These are phyloP conservation scores for Notothenia coriiceps DNA, from an alignment of 2,113 vertebrate genomes.

Conservation along the genomic window DNA sequence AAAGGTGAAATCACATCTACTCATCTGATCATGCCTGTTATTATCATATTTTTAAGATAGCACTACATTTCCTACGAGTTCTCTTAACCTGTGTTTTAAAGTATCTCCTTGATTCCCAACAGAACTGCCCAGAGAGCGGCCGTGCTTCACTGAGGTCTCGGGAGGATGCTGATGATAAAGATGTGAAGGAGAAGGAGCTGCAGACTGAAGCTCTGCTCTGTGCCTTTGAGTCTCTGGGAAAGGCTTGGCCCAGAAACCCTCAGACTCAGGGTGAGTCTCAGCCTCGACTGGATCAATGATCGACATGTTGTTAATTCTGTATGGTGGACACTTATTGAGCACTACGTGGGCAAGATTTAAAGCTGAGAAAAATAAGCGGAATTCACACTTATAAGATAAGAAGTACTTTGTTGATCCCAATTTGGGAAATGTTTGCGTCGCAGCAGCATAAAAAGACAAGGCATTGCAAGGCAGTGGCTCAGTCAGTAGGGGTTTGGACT, in stretches of 20 bases:
- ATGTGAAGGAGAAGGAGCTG: conserved; percentile 88
- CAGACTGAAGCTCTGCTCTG: conserved; percentile 91
- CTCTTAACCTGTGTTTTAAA: background rate
- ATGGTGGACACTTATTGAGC: background rate
- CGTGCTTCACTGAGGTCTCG: conserved; percentile 76
- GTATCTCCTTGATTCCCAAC: conserved; percentile 5
- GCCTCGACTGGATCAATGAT: background rate
- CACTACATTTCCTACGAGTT: background rate
- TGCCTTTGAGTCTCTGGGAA: conserved; percentile 94
- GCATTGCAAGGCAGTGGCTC: too few relatives aligned
- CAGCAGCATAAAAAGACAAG: too few relatives aligned
- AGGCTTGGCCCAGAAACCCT: conserved; percentile 89
- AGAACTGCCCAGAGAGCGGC: conserved; percentile 87
- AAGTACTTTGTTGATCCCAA: too few relatives aligned
- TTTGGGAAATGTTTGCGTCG: too few relatives aligned
- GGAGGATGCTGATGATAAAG: conserved; percentile 80
- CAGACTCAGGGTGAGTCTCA: conserved; percentile 90
- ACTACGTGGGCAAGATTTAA: background rate
- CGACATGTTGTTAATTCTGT: background rate
- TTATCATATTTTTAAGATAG: background rate
- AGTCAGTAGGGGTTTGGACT: too few relatives aligned
- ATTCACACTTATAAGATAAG: too few relatives aligned
- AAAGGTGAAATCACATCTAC: conserved; percentile 85
- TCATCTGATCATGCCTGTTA: background rate
- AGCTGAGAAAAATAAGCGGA: too few relatives aligned